Evolutionary conservation across 2,113 vertebrate genomes (phyloP).

Genomic region (Monopterus albus): DNA sequence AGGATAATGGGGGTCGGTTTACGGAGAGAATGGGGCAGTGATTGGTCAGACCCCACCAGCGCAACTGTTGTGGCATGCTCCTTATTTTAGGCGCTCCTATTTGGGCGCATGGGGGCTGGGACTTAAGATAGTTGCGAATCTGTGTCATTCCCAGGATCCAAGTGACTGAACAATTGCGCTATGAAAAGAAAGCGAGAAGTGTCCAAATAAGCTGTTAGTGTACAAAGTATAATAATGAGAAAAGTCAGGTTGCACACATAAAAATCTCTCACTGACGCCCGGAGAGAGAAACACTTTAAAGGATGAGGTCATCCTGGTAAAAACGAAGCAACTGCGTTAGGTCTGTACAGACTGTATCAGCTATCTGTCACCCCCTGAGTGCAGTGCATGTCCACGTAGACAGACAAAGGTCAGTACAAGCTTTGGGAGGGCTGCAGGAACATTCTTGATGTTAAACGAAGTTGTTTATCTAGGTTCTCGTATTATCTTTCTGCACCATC

Average conservation of each 20-base stretch:
- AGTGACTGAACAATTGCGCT: conserved; percentile 63
- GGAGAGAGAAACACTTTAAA: conserved; percentile 4
- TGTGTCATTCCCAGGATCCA: conserved; percentile 57
- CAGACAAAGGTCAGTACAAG: conserved; percentile 36
- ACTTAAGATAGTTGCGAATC: conserved; percentile 62
- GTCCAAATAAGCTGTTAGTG: not conserved
- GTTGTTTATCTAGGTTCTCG: not conserved
- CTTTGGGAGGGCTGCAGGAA: conserved; percentile 2
- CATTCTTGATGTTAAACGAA: not conserved
- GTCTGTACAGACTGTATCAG: conserved; percentile 38
- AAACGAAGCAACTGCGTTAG: conserved; percentile 39
- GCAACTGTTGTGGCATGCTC: conserved; percentile 72
- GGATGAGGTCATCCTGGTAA: conserved; percentile 47
- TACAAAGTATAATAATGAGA: not conserved
- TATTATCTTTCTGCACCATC: not conserved
- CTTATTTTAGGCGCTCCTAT: conserved; percentile 84
- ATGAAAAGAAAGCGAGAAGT: conserved; percentile 71
- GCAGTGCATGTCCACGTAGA: conserved; percentile 56
- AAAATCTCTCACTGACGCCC: not conserved
- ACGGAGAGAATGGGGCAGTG: conserved; percentile 50
- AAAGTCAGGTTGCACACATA: not conserved
- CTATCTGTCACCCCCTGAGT: conserved; percentile 58
- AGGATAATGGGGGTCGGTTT: conserved; percentile 75
- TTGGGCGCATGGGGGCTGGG: conserved; percentile 58
- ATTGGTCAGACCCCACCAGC: conserved; percentile 70